These are phyloP conservation scores for Panagrolaimus sp. DNA, from an alignment of 1,140 invertebrate genomes.

Conservation along the genomic window DNA sequence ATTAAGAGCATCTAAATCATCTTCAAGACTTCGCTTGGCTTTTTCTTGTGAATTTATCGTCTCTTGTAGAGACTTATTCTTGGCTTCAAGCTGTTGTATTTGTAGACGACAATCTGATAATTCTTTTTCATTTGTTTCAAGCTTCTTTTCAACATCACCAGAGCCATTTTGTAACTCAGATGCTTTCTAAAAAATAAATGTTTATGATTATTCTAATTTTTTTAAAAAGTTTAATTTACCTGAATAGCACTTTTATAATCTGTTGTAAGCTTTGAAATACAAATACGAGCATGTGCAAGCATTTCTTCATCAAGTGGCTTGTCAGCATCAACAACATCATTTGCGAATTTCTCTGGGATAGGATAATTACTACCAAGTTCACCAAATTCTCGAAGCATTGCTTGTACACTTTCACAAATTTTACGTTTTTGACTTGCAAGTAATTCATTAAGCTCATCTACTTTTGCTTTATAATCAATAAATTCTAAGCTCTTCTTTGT, in stretches of 20 bases:
- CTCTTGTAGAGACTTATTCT: slow-evolving; percentile 86
- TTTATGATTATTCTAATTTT: slow-evolving; percentile 28
- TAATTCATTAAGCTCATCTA: slow-evolving; percentile 73
- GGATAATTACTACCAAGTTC: slow-evolving; percentile 82
- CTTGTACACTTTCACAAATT: slow-evolving; percentile 86
- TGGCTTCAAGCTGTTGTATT: slow-evolving; percentile 89
- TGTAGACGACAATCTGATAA: slow-evolving; percentile 80
- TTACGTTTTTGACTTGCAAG: slow-evolving; percentile 79
- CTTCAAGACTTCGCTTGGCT: slow-evolving; percentile 73
- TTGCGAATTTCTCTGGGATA: slow-evolving; percentile 70
- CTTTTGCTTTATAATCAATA: slow-evolving; percentile 7
- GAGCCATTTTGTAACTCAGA: slow-evolving; percentile 69
- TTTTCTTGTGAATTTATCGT: slow-evolving; percentile 88
- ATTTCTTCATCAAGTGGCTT: slow-evolving; percentile 78
- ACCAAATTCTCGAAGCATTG: slow-evolving; percentile 83
- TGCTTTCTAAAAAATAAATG: background rate
- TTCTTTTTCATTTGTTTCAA: slow-evolving; percentile 83
- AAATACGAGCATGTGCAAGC: slow-evolving; percentile 90
- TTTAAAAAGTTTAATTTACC: slow-evolving; percentile 33
- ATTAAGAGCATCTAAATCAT: slow-evolving; percentile 81
- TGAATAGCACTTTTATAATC: slow-evolving; percentile 83
- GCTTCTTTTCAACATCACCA: slow-evolving; percentile 81
- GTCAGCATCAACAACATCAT: slow-evolving; percentile 51
- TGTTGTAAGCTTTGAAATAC: slow-evolving; percentile 96
- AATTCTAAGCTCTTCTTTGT: slow-evolving; percentile 19